phyloP scores from a whole-genome alignment of 2,888 invertebrate genomes.

The Himalopsyche japonica region DNA sequence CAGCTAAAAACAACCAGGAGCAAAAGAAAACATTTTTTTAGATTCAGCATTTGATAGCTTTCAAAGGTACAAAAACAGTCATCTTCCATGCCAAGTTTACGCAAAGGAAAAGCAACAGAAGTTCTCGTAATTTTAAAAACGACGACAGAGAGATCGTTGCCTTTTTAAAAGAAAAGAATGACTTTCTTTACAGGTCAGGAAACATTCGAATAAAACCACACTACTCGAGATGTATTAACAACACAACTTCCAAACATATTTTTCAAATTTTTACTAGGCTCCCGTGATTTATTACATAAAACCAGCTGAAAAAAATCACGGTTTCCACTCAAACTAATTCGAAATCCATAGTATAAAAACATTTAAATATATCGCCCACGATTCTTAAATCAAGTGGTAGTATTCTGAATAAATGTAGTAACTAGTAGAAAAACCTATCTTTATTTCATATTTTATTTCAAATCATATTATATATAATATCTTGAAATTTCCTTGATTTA shows the following conservation, averaged over 20 bases:
- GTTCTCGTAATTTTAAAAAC: conserved; percentile 3
- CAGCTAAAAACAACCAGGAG: neutral
- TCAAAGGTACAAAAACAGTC: neutral
- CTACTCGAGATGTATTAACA: neutral
- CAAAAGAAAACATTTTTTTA: neutral
- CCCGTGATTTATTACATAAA: too few relatives aligned
- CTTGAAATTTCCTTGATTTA: too few relatives aligned
- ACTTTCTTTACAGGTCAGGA: neutral
- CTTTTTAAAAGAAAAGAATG: conserved; percentile 16
- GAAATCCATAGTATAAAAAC: too few relatives aligned
- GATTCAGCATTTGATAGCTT: neutral
- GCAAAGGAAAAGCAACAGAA: conserved; percentile 6
- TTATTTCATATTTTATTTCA: too few relatives aligned
- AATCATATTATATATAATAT: too few relatives aligned
- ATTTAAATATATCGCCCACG: too few relatives aligned
- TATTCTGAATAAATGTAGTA: too few relatives aligned
- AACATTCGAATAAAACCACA: neutral
- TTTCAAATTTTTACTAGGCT: too few relatives aligned
- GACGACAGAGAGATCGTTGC: conserved; percentile 4
- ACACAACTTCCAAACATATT: neutral
- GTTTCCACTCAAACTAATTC: too few relatives aligned
- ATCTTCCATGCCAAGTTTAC: neutral
- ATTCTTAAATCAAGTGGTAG: too few relatives aligned
- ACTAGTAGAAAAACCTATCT: too few relatives aligned
- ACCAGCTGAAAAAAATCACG: too few relatives aligned